Evolutionary conservation across 2,113 vertebrate genomes (phyloP).

Genomic region (Trinectes maculatus): DNA sequence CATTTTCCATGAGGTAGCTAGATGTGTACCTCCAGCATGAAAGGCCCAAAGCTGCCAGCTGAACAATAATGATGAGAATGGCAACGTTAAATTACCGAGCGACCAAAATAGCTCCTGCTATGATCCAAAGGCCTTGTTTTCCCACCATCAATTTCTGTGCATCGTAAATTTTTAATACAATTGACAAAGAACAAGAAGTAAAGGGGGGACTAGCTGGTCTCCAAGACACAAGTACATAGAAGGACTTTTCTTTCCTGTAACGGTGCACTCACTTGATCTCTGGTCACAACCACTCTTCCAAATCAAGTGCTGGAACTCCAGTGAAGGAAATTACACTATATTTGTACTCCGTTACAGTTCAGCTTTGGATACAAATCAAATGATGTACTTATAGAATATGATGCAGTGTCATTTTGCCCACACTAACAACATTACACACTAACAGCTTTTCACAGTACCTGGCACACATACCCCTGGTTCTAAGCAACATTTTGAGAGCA

Average conservation of each 20-base stretch:
- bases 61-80: constrained; percentile 51
- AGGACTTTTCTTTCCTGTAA: constrained; percentile 4
- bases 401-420: no score
- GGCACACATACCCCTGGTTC: no score
- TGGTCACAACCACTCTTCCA: neutral
- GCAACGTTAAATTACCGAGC: constrained; percentile 60
- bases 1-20: constrained; percentile 80
- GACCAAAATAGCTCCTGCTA: constrained; percentile 60
- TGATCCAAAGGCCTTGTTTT: constrained; percentile 63
- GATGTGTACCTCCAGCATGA: constrained; percentile 50
- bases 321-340: neutral
- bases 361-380: neutral
- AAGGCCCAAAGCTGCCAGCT: constrained; percentile 37
- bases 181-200: constrained; percentile 41
- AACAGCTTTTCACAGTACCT: no score
- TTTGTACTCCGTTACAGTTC: neutral
- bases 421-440: no score
- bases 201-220: constrained; percentile 26
- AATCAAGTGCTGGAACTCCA: constrained; percentile 5
- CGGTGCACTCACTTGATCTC: constrained; percentile 1
- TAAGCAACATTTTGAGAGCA: no score
- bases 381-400: neutral
- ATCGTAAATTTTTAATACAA: constrained; percentile 69
- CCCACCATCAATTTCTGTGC: constrained; percentile 60
- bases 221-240: constrained; percentile 39